Conservation (phyloP, 2,797 vertebrate species). For the Staurois parvus region DNA sequence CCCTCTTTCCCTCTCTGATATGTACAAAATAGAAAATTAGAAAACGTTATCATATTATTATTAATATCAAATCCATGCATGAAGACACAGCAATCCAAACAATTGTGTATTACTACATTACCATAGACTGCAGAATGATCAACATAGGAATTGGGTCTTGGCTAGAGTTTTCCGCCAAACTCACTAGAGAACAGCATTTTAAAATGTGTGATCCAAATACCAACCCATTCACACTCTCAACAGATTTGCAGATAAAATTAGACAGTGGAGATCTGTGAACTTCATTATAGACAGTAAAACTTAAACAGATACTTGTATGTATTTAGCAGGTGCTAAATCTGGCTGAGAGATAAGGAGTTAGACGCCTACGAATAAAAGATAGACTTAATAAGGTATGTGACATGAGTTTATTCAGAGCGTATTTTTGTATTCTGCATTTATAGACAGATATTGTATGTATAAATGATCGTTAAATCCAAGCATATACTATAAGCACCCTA, state of each 20-base stretch:
- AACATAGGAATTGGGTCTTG: neutral
- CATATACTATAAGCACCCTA: too few species aligned
- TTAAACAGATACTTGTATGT: neutral
- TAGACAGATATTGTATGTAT: too few species aligned
- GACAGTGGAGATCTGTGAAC: neutral
- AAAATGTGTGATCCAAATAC: neutral
- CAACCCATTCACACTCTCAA: neutral
- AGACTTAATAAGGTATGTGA: too few species aligned
- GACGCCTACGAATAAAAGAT: neutral
- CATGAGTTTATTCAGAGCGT: too few species aligned
- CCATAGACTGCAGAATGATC: conserved; percentile 5
- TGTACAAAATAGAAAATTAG: too few species aligned
- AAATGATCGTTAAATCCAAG: too few species aligned
- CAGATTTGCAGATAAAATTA: neutral
- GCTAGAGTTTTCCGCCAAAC: neutral
- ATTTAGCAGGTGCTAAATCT: neutral
- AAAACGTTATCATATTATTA: too few species aligned
- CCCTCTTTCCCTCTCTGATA: too few species aligned
- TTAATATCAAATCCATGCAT: conserved; percentile 43
- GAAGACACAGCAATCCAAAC: conserved; percentile 21
- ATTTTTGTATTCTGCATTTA: too few species aligned
- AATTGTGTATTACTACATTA: conserved; percentile 3
- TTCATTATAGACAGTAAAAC: neutral
- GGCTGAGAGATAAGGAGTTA: neutral
- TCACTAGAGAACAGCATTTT: conserved; percentile 13